Evolutionary conservation across 1,140 invertebrate species (phyloP).

Genomic region (Pomacea maculata): DNA sequence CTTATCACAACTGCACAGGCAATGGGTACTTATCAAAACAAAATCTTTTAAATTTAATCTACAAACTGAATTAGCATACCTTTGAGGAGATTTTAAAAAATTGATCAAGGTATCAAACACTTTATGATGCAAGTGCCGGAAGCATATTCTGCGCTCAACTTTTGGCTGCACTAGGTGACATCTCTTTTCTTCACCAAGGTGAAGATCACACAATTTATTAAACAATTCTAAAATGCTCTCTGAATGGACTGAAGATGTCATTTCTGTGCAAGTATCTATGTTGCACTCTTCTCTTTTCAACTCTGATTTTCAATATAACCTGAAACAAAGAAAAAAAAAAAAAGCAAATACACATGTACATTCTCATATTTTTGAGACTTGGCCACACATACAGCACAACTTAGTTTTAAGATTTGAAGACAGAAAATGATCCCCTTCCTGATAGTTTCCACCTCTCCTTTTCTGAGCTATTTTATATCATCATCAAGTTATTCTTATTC

Average conservation of each 20-base stretch:
- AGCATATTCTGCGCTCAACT: constrained; percentile 18
- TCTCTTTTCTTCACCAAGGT: constrained; percentile 20
- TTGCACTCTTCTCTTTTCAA: not conserved
- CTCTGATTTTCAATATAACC: not conserved
- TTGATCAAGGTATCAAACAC: constrained; percentile 36
- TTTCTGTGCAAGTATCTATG: not conserved
- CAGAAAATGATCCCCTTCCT: no score
- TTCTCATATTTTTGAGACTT: not conserved
- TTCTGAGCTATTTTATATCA: no score
- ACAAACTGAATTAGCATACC: constrained; percentile 19
- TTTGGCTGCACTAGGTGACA: constrained; percentile 36
- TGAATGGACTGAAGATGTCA: not conserved
- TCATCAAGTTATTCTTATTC: no score
- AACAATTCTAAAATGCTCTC: constrained; percentile 32
- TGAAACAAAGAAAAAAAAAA: not conserved
- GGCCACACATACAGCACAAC: not conserved
- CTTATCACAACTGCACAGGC: no score
- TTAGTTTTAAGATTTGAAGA: not conserved
- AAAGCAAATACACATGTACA: not conserved
- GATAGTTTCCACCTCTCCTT: no score
- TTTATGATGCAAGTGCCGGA: constrained; percentile 23
- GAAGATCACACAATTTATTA: constrained; percentile 29
- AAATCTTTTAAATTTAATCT: no score
- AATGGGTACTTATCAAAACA: no score
- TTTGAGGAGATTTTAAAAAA: constrained; percentile 30